Percentiles rank a stretch among this genome's conserved stretches.
These are phyloP conservation scores for Prionace glauca DNA, from an alignment of 2,797 vertebrate species.

Conservation along the genomic window DNA sequence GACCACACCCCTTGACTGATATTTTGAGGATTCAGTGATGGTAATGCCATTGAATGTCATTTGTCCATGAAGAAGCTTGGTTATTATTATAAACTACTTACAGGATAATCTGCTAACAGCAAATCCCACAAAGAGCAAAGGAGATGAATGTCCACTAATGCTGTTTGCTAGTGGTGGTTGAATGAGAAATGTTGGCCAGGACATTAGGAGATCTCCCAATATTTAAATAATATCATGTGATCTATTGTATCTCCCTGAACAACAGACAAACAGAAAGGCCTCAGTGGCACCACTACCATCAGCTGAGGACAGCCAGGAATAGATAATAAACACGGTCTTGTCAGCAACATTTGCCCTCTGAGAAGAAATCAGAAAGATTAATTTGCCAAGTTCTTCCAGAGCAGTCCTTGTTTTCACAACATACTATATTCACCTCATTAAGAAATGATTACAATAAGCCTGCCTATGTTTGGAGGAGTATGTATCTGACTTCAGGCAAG, in stretches of 20 bases:
- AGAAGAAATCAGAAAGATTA: background rate
- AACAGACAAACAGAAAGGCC: background rate
- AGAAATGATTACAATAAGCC: background rate
- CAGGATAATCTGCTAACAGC: background rate
- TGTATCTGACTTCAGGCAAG: background rate
- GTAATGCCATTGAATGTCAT: too few relatives aligned
- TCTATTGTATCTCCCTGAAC: background rate
- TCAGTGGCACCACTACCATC: background rate
- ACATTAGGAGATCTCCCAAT: background rate
- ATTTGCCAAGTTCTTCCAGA: background rate
- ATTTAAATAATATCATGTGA: background rate
- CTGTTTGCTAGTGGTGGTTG: background rate
- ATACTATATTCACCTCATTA: background rate
- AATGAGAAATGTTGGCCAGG: background rate
- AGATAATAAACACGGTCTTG: background rate
- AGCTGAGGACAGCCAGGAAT: background rate
- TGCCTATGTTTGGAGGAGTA: background rate
- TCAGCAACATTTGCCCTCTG: background rate
- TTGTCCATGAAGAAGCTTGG: background rate
- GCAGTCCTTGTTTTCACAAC: background rate
- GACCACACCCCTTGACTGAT: too few relatives aligned
- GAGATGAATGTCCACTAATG: background rate
- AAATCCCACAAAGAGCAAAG: background rate
- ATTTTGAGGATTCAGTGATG: too few relatives aligned
- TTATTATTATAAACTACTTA: background rate